These are phyloP conservation scores for Noturus placidus DNA, from an alignment of 2,113 vertebrate genomes.

Conservation along the genomic window DNA sequence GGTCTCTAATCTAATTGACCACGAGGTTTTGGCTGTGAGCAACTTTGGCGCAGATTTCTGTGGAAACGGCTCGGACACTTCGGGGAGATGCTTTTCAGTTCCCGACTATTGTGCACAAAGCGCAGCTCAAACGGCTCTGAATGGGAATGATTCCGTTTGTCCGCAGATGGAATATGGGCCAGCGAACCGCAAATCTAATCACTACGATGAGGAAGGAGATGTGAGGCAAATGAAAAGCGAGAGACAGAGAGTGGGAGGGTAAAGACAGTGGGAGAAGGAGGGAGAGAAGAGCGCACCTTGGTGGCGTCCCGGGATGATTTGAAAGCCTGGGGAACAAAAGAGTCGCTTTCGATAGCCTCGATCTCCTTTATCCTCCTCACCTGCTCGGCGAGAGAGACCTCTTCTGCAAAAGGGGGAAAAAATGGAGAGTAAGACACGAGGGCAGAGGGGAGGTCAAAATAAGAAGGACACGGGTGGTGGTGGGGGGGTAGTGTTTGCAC, in stretches of 20 bases:
- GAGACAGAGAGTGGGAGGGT: constrained; percentile 50
- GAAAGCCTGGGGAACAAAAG: constrained; percentile 94
- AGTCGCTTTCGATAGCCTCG: constrained; percentile 95
- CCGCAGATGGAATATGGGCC: constrained; percentile 64
- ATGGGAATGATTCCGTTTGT: constrained; percentile 75
- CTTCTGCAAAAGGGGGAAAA: constrained; percentile 75
- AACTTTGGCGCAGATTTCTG: constrained; percentile 57
- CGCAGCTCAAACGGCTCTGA: constrained; percentile 63
- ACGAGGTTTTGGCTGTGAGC: constrained; percentile 30
- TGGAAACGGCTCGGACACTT: constrained; percentile 53
- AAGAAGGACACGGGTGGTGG: not conserved
- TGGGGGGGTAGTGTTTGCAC: too few species aligned
- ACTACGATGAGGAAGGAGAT: constrained; percentile 33
- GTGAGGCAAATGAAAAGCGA: constrained; percentile 38
- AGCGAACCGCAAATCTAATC: constrained; percentile 68
- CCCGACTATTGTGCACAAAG: constrained; percentile 58
- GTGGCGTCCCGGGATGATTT: constrained; percentile 89
- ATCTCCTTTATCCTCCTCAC: constrained; percentile 95
- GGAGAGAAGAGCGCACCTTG: constrained; percentile 80
- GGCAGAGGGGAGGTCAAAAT: constrained; percentile 40
- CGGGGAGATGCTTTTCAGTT: not conserved
- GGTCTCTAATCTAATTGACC: constrained; percentile 66
- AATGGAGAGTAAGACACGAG: constrained; percentile 31
- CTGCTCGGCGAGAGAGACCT: constrained; percentile 86
- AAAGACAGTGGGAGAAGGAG: constrained; percentile 56